These are phyloP conservation scores for Ammodytes marinus DNA, from an alignment of 2,113 vertebrate species.

Conservation along the genomic window DNA sequence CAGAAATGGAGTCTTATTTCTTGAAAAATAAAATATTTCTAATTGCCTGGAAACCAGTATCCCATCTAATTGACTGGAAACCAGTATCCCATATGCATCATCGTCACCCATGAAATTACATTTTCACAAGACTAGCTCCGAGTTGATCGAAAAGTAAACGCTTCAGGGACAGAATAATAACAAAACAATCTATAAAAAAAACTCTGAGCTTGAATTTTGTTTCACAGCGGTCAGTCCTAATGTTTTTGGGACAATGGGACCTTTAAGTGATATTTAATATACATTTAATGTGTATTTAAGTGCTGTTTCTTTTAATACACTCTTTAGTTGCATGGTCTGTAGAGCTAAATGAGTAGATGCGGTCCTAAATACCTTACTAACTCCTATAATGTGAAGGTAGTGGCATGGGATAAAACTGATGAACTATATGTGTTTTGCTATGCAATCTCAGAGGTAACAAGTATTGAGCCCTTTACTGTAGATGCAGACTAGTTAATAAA, in stretches of 20 bases:
- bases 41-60: constrained; percentile 66
- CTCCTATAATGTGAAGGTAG: not conserved
- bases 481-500: too few relatives aligned
- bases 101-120: constrained; percentile 76
- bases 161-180: constrained; percentile 51
- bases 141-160: constrained; percentile 51
- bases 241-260: not conserved
- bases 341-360: not conserved
- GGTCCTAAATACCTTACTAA: not conserved
- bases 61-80: constrained; percentile 1
- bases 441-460: constrained; percentile 9
- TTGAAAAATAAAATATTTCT: constrained; percentile 54
- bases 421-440: not conserved
- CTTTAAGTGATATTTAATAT: not conserved
- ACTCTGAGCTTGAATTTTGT: constrained; percentile 13
- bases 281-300: not conserved
- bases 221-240: constrained; percentile 40
- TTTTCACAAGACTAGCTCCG: constrained; percentile 72
- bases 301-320: not conserved
- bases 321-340: not conserved
- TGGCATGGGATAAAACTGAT: not conserved
- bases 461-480: not conserved
- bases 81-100: constrained; percentile 50
- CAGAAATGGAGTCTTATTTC: constrained; percentile 28
- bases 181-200: not conserved